Conservation (phyloP, 1,140 invertebrate species). For the Pseudomyrmex gracilis region DNA sequence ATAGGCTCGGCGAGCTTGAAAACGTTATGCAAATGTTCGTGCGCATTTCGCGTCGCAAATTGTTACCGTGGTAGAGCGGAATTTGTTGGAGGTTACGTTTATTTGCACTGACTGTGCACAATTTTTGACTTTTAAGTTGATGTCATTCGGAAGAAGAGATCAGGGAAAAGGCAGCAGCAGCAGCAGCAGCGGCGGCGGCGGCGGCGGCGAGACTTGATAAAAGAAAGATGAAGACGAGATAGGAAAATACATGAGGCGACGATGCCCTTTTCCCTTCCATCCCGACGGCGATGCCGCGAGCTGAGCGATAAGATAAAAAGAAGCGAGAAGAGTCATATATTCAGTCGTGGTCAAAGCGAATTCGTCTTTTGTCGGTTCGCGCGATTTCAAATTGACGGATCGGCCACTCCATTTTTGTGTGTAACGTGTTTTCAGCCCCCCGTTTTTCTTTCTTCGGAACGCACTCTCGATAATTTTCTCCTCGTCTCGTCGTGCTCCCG, state of each 20-base stretch:
- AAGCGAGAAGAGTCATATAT: conserved; percentile 51
- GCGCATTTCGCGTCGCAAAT: not conserved
- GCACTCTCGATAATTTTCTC: conserved; percentile 19
- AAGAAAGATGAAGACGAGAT: conserved; percentile 34
- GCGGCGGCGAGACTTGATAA: not conserved
- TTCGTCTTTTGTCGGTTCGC: conserved; percentile 48
- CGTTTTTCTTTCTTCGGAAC: conserved; percentile 50
- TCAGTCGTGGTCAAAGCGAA: conserved; percentile 39
- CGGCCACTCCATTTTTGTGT: conserved; percentile 76
- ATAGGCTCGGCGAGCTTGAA: not conserved
- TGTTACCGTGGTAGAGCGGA: not conserved
- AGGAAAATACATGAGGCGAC: conserved; percentile 39
- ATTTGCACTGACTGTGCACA: not conserved
- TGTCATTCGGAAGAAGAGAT: not conserved
- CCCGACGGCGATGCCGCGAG: conserved; percentile 72
- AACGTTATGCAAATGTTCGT: not conserved
- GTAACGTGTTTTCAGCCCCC: conserved; percentile 69
- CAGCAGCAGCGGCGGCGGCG: too few relatives aligned
- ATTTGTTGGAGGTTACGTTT: not conserved
- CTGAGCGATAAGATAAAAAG: conserved; percentile 76
- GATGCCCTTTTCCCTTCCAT: conserved; percentile 30
- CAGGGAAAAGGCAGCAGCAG: not conserved
- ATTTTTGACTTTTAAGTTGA: conserved; percentile 14
- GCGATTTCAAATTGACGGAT: conserved; percentile 71
- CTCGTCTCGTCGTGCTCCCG: conserved; percentile 1